phyloP scores from a whole-genome alignment of 2,113 vertebrate genomes.

The Bagarius yarrelli region DNA sequence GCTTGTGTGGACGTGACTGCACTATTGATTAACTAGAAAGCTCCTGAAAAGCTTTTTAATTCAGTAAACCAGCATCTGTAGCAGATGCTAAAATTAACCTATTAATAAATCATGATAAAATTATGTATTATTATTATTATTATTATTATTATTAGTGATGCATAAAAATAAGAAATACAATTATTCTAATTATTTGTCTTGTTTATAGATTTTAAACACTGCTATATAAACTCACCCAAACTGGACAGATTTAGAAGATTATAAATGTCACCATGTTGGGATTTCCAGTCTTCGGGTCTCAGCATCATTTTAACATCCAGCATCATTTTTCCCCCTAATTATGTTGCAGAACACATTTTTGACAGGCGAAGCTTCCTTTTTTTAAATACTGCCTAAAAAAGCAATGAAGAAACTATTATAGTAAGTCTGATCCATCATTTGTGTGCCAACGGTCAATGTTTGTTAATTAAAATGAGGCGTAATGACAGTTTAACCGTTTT shows the following conservation, averaged over 20 bases:
- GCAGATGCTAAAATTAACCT: too few relatives aligned
- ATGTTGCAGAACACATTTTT: constrained; percentile 28
- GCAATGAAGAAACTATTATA: neutral
- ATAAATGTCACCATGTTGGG: neutral
- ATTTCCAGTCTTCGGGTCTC: neutral
- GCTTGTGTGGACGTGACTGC: too few relatives aligned
- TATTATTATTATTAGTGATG: too few relatives aligned
- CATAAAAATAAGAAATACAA: too few relatives aligned
- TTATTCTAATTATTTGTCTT: neutral
- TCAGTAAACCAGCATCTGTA: too few relatives aligned
- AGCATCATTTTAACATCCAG: constrained; percentile 19
- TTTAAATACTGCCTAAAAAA: constrained; percentile 24
- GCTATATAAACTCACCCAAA: neutral
- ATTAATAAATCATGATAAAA: too few relatives aligned
- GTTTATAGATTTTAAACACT: neutral
- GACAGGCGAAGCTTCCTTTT: constrained; percentile 24
- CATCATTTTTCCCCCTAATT: constrained; percentile 40
- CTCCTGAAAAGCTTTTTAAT: too few relatives aligned
- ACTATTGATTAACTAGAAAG: too few relatives aligned
- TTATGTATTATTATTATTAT: too few relatives aligned
- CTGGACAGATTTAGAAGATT: neutral
- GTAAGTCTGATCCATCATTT: neutral
- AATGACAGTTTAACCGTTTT: neutral
- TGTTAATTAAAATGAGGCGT: neutral
- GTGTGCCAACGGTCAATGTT: neutral